A percentile compares a stretch with the other conserved stretches of the same genome.
These are phyloP conservation scores for Phyllotreta striolata DNA, from an alignment of 2,888 invertebrate species.

Conservation along the genomic window DNA sequence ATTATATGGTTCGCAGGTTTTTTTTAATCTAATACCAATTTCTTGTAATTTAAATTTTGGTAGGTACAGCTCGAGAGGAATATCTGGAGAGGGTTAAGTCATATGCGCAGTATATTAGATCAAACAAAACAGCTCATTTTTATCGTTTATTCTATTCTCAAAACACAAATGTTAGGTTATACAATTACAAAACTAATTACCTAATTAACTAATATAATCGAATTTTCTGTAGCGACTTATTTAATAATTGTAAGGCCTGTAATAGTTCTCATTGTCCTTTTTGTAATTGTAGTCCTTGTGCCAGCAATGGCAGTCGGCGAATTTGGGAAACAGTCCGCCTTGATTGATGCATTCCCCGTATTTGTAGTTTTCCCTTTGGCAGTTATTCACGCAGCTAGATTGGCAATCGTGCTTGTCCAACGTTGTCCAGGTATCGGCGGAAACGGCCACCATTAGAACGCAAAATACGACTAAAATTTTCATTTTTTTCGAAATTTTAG, in stretches of 20 bases:
- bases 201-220: too few species aligned
- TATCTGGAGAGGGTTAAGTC: too few species aligned
- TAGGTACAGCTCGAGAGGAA: too few species aligned
- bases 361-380: constrained; percentile 12
- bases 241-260: constrained; percentile 9
- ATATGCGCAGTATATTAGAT: too few species aligned
- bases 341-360: constrained; percentile 32
- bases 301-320: constrained; percentile 37
- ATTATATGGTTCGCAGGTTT: neutral
- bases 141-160: too few species aligned
- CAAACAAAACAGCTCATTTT: too few species aligned
- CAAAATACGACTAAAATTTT: constrained; percentile 29
- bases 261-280: constrained; percentile 8
- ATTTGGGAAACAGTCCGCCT: constrained; percentile 37
- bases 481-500: constrained; percentile 16
- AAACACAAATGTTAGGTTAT: too few species aligned
- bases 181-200: too few species aligned
- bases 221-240: too few species aligned
- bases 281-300: constrained; percentile 16
- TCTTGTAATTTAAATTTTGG: too few species aligned
- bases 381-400: constrained; percentile 22
- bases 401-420: constrained; percentile 31
- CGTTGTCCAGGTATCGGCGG: constrained; percentile 23
- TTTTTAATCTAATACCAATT: neutral
- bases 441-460: constrained; percentile 22